Evolutionary conservation across 2,888 invertebrate genomes (phyloP).

Genomic region (Chorisops tibialis): DNA sequence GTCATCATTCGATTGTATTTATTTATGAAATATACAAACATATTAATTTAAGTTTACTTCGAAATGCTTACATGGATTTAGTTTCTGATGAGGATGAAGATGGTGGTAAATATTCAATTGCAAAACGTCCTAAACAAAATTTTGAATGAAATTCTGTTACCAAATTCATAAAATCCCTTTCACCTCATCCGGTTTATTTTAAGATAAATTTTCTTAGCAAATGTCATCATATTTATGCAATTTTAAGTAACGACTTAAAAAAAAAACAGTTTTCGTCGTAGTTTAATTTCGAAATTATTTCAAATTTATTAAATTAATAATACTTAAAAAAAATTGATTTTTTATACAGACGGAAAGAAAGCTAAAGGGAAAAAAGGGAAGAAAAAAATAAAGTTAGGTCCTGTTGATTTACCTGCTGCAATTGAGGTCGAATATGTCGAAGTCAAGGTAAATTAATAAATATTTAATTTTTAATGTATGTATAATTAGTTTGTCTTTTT

Average conservation of each 20-base stretch:
- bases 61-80: background rate
- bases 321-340: background rate
- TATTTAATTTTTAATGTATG: background rate
- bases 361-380: constrained; percentile 44
- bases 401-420: constrained; percentile 29
- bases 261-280: no score
- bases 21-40: no score
- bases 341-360: background rate
- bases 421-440: constrained; percentile 44
- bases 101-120: constrained; percentile 42
- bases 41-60: no score
- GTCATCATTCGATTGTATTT: constrained; percentile 1
- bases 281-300: background rate
- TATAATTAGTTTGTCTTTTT: background rate
- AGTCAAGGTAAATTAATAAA: constrained; percentile 44
- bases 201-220: no score
- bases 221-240: no score
- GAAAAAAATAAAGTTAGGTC: constrained; percentile 43
- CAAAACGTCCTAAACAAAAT: no score
- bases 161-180: no score
- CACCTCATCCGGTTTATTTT: no score
- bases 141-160: no score
- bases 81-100: constrained; percentile 46
- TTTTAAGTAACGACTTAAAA: no score
- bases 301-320: no score